Evolutionary conservation across 1,140 invertebrate species (phyloP), one percentile per base, ranked within the genome.

Genomic region (Halictus rubicundus): DNA sequence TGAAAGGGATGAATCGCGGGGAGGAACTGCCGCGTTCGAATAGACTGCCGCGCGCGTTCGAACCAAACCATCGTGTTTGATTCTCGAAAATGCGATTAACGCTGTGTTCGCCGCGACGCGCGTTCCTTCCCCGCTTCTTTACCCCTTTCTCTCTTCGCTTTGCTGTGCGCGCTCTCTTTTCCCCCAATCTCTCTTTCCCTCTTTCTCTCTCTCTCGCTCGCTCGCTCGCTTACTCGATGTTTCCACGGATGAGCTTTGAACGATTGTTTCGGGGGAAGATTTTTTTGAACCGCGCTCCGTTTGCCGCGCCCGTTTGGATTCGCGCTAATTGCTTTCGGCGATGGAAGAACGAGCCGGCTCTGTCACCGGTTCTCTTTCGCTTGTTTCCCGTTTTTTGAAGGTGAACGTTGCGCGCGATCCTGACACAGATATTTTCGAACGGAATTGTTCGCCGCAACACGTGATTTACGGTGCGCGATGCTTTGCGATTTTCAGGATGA

Each of bases 71-170:
- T 61, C 60, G 61, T 10, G 61, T 64, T 64, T 64, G 61, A 64
- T n/a, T 32, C 27, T 39, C 32, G 32, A 39, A 65, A 65, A 65
- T 14, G 37, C 37, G 63, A 65, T 65, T 65, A 65, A 65, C 32
- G 37, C 37, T 32, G 37, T 23, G 63, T 65, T 65, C 37, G 32
- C 60, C 14, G 60, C 60, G 49, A 16, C 49, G 16, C 54, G 54
- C n/a, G 21, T 57, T n/a, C 8, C 54, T 57, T 57, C n/a, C n/a
- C 8, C 52, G 39, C 39, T 42, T 57, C 21, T 57, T 0, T 57
- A n/a, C 10, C 6, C 54, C 8, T n/a, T n/a, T 57, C n/a, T 23
- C 12, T 46, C n/a, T 12, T 46, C 42, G 27, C 25, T 12, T 32
- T 32, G 32, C 21, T 25, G 57, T 59, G 2, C 10, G 7, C 10